Evolutionary conservation across 1,140 invertebrate genomes (phyloP).

Genomic region (Drosophila kurseongensis): DNA sequence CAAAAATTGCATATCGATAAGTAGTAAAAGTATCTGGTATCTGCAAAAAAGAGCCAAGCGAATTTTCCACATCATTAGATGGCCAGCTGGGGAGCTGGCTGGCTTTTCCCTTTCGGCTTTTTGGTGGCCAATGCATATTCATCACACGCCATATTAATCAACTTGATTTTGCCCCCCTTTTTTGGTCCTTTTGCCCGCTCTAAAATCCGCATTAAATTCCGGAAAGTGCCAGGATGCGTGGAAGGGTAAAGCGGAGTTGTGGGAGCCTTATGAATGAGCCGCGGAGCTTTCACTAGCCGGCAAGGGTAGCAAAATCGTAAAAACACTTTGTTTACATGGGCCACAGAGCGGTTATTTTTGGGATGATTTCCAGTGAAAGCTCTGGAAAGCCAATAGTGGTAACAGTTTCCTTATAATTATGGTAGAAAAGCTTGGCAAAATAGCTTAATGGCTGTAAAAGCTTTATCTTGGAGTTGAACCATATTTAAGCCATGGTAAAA

Average conservation of each 20-base stretch:
- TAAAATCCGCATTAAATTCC: constrained; percentile 32
- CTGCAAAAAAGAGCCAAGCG: constrained; percentile 21
- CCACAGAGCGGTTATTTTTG: constrained; percentile 34
- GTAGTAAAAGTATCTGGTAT: constrained; percentile 22
- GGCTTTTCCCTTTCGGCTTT: constrained; percentile 5
- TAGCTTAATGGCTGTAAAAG: constrained; percentile 5
- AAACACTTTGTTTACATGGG: constrained; percentile 47
- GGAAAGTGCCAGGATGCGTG: constrained; percentile 23
- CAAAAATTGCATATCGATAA: constrained; percentile 48
- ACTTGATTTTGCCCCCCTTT: constrained; percentile 8
- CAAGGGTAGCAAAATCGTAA: constrained; percentile 15
- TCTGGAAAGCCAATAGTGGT: constrained; percentile 46
- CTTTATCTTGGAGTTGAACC: constrained; percentile 5
- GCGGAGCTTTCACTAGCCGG: constrained; percentile 53
- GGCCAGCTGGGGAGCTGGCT: constrained; percentile 38
- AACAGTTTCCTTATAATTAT: constrained; percentile 41
- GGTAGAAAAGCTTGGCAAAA: constrained; percentile 28
- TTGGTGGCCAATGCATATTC: constrained; percentile 54
- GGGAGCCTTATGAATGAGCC: constrained; percentile 54
- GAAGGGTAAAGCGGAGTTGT: constrained; percentile 33
- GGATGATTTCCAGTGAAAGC: constrained; percentile 48
- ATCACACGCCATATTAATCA: constrained; percentile 74
- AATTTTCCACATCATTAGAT: constrained; percentile 78
- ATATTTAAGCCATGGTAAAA: not conserved
- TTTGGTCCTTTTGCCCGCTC: not conserved